phyloP scores from a whole-genome alignment of 2,113 vertebrate genomes.

The Peucedramus taeniatus region DNA sequence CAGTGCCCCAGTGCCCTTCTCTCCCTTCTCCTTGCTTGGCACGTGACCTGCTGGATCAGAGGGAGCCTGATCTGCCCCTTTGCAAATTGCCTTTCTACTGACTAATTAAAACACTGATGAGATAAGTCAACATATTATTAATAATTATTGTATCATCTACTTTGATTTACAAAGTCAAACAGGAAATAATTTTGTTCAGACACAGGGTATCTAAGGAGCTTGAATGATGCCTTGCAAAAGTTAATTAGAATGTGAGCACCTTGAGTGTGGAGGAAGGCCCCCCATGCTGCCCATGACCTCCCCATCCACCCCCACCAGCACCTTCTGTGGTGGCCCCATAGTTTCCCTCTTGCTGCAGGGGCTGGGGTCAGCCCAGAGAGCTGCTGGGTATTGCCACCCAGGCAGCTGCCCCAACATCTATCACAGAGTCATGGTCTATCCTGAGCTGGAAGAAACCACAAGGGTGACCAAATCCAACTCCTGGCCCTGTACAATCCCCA shows the following conservation, averaged over 20 bases:
- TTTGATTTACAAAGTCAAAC: slow-evolving; percentile 59
- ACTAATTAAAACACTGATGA: slow-evolving; percentile 63
- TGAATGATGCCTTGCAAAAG: not conserved
- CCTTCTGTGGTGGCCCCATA: not conserved
- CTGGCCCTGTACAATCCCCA: not conserved
- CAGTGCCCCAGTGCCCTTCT: slow-evolving; percentile 29
- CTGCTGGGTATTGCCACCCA: not conserved
- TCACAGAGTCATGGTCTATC: not conserved
- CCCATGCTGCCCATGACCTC: not conserved
- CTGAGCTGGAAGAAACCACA: not conserved
- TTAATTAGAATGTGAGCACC: not conserved
- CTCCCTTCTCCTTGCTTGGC: not conserved
- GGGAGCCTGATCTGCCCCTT: not conserved
- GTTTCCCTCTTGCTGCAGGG: not conserved
- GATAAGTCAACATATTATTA: slow-evolving; percentile 65
- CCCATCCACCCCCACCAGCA: not conserved
- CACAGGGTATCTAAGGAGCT: not conserved
- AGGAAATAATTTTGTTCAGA: slow-evolving; percentile 26
- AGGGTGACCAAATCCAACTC: too few relatives aligned
- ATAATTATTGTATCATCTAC: slow-evolving; percentile 53
- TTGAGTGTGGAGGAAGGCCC: not conserved
- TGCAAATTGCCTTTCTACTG: slow-evolving; percentile 48
- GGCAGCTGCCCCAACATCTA: not conserved
- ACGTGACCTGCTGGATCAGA: not conserved
- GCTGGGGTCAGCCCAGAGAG: not conserved